Base-by-base conservation (phyloP, 2,888 invertebrate genomes). In the Macropis europaea region DNA sequence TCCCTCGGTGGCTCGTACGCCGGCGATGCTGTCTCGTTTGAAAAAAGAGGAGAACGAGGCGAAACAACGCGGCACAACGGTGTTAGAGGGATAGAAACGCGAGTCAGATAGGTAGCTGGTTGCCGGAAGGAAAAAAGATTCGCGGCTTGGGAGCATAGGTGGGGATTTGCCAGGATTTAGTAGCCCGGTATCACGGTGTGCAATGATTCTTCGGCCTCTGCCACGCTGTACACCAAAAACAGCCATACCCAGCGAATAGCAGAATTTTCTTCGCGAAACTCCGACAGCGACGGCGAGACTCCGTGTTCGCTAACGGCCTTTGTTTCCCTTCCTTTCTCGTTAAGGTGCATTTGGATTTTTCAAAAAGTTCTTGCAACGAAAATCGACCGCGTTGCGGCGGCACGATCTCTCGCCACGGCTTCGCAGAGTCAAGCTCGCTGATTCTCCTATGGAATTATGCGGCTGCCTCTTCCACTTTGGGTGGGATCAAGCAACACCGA, bases 111-210 rank as follows among this genome's bases (percentile, higher is more conserved):
- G 54, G 56, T 48, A 54, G 26, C 47, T 38, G 73, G 47, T 36
- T 34, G 45, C 63, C 60, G 61, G 70, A 69, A 73, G 63, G 62
- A 69, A 72, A 69, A 62, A 68, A 52, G 77, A 22, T 53, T 61
- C 42, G 34, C 52, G 60, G 40, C 30, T 36, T 26, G 43, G 53
- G 13, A 52, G 43, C 54, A 43, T 30, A 24, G 22, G 60, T 13
- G 53, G 50, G 34, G 60, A 50, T 47, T 60, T 64, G 50, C 54
- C 11, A 28, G 42, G 19, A 61, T 61, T 36, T 53, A 43, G 34
- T 28, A 66, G 64, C 68, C 45, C 36, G 62, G 62, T 76, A 79
- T 79, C 79, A 60, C 73, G 64, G 67, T 64, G 64, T 42, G 68
- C 79, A 34, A 53, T 53, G 53, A 61, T 26, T 53, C 53, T 43